phyloP scores from a whole-genome alignment of 2,888 invertebrate species.

The Eupelmus urozonus region DNA sequence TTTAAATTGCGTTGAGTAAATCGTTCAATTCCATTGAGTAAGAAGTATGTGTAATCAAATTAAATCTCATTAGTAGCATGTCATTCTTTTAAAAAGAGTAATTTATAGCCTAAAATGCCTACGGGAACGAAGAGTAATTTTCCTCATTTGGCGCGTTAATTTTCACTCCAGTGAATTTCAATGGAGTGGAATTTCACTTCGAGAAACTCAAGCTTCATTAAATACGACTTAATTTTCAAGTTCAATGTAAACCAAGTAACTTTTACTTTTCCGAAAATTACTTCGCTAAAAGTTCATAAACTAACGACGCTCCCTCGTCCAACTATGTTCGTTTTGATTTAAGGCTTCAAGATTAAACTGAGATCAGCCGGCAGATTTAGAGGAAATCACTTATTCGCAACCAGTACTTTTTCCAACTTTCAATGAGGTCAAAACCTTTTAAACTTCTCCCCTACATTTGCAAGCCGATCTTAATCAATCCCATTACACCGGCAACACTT shows the following conservation, averaged over 20 bases:
- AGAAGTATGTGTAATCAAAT: no score
- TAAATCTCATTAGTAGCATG: not conserved
- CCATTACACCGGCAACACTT: no score
- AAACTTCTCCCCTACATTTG: no score
- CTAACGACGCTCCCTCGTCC: slow-evolving; percentile 6
- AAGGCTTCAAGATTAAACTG: slow-evolving; percentile 7
- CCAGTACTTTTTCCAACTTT: no score
- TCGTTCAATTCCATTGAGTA: no score
- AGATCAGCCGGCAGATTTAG: not conserved
- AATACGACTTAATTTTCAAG: slow-evolving; percentile 47
- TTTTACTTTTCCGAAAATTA: slow-evolving; percentile 26
- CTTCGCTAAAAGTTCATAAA: not conserved
- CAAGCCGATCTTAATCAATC: no score
- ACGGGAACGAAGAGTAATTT: slow-evolving; percentile 9
- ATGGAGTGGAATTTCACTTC: slow-evolving; percentile 40
- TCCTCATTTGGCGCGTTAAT: not conserved
- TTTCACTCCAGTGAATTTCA: slow-evolving; percentile 35
- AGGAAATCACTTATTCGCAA: not conserved
- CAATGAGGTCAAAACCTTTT: no score
- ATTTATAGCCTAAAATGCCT: not conserved
- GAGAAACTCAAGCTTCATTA: slow-evolving; percentile 20
- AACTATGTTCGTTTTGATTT: slow-evolving; percentile 2
- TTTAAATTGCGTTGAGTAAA: no score
- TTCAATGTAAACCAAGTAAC: slow-evolving; percentile 27
- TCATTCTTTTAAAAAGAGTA: not conserved